Conservation (phyloP, 2,113 vertebrate genomes). For the Lepus americanus region DNA sequence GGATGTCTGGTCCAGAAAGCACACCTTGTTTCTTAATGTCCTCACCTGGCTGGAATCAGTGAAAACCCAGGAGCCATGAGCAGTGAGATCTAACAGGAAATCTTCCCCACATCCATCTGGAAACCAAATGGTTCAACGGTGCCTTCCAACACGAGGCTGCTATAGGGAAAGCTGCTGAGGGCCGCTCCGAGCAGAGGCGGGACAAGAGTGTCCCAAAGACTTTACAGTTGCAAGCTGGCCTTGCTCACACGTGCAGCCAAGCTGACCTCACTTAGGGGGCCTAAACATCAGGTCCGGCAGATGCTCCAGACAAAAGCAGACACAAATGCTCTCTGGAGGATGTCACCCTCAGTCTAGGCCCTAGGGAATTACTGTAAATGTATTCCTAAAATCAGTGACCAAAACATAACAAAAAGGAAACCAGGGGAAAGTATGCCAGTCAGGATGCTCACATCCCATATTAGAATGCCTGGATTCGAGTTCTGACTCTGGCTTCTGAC, state of each 20-base stretch:
- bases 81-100: background rate
- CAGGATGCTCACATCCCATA: too few relatives aligned
- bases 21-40: background rate
- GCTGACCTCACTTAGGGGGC: background rate
- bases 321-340: background rate
- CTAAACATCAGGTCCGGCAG: background rate
- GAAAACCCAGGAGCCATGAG: background rate
- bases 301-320: background rate
- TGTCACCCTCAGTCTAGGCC: background rate
- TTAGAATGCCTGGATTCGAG: too few relatives aligned
- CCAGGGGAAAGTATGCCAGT: too few relatives aligned
- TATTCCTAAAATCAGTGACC: background rate
- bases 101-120: background rate
- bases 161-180: background rate
- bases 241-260: background rate
- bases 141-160: background rate
- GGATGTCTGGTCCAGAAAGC: background rate
- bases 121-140: background rate
- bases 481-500: too few relatives aligned
- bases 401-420: background rate
- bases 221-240: background rate
- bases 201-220: background rate
- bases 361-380: background rate
- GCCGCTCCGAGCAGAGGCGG: background rate
- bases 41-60: background rate